These are phyloP conservation scores for Uria aalge DNA, from an alignment of 2,113 vertebrate species.

Conservation along the genomic window DNA sequence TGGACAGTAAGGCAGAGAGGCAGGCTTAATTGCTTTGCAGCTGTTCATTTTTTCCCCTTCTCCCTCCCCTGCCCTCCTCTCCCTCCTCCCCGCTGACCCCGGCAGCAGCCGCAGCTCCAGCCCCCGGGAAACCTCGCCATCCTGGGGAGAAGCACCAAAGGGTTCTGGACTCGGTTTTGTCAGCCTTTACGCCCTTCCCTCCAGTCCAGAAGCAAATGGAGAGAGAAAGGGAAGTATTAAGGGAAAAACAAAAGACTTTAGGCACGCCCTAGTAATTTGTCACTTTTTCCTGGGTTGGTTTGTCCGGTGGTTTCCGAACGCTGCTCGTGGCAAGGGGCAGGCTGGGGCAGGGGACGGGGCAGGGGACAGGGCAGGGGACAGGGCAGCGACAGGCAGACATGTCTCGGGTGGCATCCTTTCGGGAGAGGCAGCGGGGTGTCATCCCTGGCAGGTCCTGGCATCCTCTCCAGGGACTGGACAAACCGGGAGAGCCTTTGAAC, in stretches of 20 bases:
- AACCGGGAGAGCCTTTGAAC: fast-evolving
- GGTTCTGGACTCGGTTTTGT: background rate
- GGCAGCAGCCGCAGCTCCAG: background rate
- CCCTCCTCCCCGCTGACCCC: background rate
- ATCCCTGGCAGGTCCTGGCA: background rate
- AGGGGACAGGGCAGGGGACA: background rate
- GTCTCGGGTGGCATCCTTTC: background rate
- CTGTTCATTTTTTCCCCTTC: constrained; percentile 55
- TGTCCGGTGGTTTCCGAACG: background rate
- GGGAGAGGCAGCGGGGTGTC: background rate
- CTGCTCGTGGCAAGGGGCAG: background rate
- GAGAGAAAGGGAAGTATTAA: background rate
- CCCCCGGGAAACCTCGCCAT: background rate
- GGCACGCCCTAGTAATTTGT: background rate
- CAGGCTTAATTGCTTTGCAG: constrained; percentile 60
- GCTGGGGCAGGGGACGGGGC: background rate
- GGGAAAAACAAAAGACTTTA: background rate
- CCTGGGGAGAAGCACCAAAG: background rate
- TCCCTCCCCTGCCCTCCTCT: background rate
- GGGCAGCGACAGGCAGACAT: background rate
- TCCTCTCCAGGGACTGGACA: background rate
- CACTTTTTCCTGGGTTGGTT: background rate
- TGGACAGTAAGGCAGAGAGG: constrained; percentile 51
- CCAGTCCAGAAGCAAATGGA: background rate
- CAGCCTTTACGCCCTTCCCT: background rate